A percentile compares a stretch with the other conserved stretches of the same genome.
Evolutionary conservation across 2,113 vertebrate species (phyloP).

Genomic region (Spea bombifrons): DNA sequence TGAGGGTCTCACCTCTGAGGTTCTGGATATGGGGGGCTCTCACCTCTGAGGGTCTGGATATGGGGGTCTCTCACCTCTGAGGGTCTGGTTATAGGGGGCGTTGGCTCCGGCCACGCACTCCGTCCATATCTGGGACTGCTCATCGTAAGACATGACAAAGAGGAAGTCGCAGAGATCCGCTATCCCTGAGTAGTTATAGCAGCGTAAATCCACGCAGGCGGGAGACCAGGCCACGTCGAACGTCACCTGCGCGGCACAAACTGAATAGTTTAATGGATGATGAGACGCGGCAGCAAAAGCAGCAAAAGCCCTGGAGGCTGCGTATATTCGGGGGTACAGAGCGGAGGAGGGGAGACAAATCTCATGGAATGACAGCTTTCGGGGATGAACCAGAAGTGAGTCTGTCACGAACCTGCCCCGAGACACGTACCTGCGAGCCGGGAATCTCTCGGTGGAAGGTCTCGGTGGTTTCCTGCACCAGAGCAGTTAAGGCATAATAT

Average conservation of each 20-base stretch:
- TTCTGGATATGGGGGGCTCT: too few relatives aligned
- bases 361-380: background rate
- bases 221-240: constrained; percentile 96
- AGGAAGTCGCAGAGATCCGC: constrained; percentile 88
- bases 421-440: constrained; percentile 82
- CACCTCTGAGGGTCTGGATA: too few relatives aligned
- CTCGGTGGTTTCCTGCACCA: constrained; percentile 85
- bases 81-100: constrained; percentile 79
- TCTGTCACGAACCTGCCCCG: background rate
- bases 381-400: background rate
- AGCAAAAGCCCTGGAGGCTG: too few relatives aligned
- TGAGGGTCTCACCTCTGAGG: too few relatives aligned
- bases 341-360: background rate
- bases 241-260: constrained; percentile 73
- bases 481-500: constrained; percentile 80
- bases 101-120: constrained; percentile 89
- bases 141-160: constrained; percentile 97
- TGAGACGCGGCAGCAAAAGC: background rate
- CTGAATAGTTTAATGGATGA: background rate
- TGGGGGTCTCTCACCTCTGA: constrained; percentile 70
- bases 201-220: constrained; percentile 79
- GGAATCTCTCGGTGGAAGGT: constrained; percentile 85
- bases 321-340: background rate
- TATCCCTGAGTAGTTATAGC: constrained; percentile 86
- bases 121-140: constrained; percentile 85